A percentile compares a stretch with the other conserved stretches of the same genome.
Conservation (phyloP, 2,797 vertebrate species). For the Sebastes dallii region DNA sequence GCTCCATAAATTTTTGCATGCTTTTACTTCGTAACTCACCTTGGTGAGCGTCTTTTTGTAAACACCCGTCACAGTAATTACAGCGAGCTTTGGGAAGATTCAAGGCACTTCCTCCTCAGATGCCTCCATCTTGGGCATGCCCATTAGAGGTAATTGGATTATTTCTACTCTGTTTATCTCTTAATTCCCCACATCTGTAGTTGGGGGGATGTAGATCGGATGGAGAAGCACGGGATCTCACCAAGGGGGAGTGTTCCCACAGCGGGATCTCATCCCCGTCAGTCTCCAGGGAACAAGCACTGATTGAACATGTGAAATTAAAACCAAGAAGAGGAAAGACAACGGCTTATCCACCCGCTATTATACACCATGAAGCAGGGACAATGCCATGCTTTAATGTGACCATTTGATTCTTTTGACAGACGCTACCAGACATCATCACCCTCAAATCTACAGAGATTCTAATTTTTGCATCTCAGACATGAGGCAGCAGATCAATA, state of each 20-base stretch:
- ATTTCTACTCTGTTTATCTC: slow-evolving; percentile 72
- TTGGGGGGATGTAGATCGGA: slow-evolving; percentile 20
- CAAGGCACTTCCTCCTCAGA: slow-evolving; percentile 52
- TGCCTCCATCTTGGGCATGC: slow-evolving; percentile 41
- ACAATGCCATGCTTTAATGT: slow-evolving; percentile 28
- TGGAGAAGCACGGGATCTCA: slow-evolving; percentile 18
- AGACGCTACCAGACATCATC: slow-evolving; percentile 1
- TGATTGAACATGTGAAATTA: slow-evolving; percentile 25
- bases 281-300: slow-evolving; percentile 26
- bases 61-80: slow-evolving; percentile 52
- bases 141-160: slow-evolving; percentile 75
- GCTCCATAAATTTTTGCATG: neutral
- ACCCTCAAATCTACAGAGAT: slow-evolving; percentile 2
- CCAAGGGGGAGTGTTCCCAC: slow-evolving; percentile 31
- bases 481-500: slow-evolving; percentile 30
- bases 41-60: slow-evolving; percentile 43
- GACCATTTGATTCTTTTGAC: slow-evolving; percentile 25
- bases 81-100: slow-evolving; percentile 40
- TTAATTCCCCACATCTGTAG: slow-evolving; percentile 70
- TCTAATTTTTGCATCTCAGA: slow-evolving; percentile 14
- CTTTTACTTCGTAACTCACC: slow-evolving; percentile 40
- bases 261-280: slow-evolving; percentile 11
- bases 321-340: slow-evolving; percentile 18
- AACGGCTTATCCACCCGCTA: slow-evolving; percentile 25
- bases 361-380: neutral